These are phyloP conservation scores for Furcula furcula DNA, from an alignment of 2,888 invertebrate genomes.

Conservation along the genomic window DNA sequence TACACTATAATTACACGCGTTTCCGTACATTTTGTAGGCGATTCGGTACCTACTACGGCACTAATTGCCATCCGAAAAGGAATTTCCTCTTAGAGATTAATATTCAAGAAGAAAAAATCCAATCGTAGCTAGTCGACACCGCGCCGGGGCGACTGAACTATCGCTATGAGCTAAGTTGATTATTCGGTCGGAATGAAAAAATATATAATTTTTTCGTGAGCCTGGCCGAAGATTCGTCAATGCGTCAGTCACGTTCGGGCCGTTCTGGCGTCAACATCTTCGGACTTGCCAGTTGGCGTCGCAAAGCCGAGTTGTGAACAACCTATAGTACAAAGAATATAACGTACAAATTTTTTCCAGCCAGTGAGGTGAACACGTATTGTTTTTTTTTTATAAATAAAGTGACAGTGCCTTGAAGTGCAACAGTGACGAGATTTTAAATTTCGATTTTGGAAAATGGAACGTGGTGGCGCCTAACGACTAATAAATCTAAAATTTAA, in stretches of 20 bases:
- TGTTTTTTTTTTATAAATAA: constrained; percentile 37
- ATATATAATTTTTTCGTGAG: constrained; percentile 75
- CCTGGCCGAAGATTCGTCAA: constrained; percentile 74
- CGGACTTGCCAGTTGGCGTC: constrained; percentile 55
- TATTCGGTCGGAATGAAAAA: constrained; percentile 75
- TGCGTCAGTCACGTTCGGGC: constrained; percentile 74
- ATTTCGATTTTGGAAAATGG: constrained; percentile 40
- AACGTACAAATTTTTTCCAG: constrained; percentile 73
- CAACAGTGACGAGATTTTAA: constrained; percentile 47
- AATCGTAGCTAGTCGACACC: constrained; percentile 35
- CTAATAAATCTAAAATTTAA: constrained; percentile 40
- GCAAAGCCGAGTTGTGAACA: constrained; percentile 69
- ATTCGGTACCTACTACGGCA: constrained; percentile 29
- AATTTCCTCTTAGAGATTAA: constrained; percentile 43
- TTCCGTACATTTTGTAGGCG: constrained; percentile 33
- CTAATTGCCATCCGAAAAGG: constrained; percentile 15
- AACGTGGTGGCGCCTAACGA: constrained; percentile 47
- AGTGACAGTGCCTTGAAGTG: constrained; percentile 71
- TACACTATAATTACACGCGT: constrained; percentile 46
- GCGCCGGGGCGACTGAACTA: constrained; percentile 73
- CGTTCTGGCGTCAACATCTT: constrained; percentile 69
- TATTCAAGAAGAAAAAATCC: constrained; percentile 36
- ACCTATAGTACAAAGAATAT: constrained; percentile 75
- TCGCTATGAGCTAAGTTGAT: constrained; percentile 76
- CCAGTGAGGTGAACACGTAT: constrained; percentile 67